Evolutionary conservation across 2,888 invertebrate species (phyloP), one percentile per base, ranked within the genome.

Genomic region (Rhagophthalmus giganteus): DNA sequence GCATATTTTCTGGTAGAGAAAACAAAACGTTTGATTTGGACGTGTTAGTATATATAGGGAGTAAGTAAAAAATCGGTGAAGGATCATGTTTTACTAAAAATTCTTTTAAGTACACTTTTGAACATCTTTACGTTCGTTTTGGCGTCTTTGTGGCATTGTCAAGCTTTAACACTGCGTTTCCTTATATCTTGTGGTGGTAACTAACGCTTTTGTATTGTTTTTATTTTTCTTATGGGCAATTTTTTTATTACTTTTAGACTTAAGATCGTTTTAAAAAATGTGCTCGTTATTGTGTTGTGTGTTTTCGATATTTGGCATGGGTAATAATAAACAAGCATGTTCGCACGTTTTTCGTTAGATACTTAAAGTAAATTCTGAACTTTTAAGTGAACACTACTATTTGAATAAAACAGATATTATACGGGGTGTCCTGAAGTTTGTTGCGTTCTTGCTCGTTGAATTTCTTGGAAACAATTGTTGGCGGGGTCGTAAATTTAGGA

Each of bases 1-100:
- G 75, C 54, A 40, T 25, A 38, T 74, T 70, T n/a, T n/a, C n/a
- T 54, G 56, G 30, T 25, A 57, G 59, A 40, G 58, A 55, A 37
- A 44, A 60, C 39, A 42, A 38, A 28, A 44, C 3, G 26, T 46
- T 38, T 10, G 31, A 33, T 39, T 58, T 48, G 42, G 48, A 40
- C 34, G 55, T 57, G 16, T 42, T 58, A 37, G 33, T 56, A 47
- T 49, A 20, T 24, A 26, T 56, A 30, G 41, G 26, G n/a, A 47
- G 67, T 67, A 64, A 65, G 67, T 66, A 63, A 57, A 47, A n/a
- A 27, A 32, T 14, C 11, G 11, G 34, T 24, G 20, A 20, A 20
- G 7, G 7, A 20, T 20, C 7, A 20, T 20, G 20, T 20, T 11
- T 39, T 10, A 20, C 13, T 42, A 16, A 24, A 35, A 25, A 12